Percentiles rank a stretch among this genome's conserved stretches.
phyloP scores from a whole-genome alignment of 1,140 invertebrate species.

The Drosophila santomea region DNA sequence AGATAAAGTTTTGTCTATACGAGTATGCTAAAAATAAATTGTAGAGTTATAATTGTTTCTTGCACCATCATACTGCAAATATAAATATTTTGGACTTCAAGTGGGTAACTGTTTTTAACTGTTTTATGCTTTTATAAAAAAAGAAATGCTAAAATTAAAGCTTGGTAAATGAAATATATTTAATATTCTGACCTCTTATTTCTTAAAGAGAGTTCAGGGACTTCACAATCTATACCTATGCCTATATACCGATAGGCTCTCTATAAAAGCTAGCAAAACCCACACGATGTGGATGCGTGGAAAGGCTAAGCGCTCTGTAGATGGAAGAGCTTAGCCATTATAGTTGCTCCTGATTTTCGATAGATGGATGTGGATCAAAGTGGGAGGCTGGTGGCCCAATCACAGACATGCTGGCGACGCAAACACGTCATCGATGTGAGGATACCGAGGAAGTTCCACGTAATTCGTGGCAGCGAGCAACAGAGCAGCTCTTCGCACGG shows the following conservation, averaged over 20 bases:
- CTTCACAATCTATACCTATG: no score
- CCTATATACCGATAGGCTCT: not conserved
- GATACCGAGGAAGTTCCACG: conserved; percentile 16
- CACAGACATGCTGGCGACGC: conserved; percentile 78
- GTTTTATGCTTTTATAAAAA: no score
- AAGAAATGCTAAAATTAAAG: no score
- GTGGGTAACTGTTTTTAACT: no score
- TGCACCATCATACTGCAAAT: no score
- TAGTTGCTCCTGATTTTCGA: conserved; percentile 47
- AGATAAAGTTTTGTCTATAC: not conserved
- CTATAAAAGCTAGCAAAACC: conserved; percentile 1
- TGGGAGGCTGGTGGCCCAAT: conserved; percentile 15
- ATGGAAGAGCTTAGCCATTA: conserved; percentile 40
- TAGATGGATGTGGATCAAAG: not conserved
- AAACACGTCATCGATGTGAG: conserved; percentile 75
- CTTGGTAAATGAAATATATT: no score
- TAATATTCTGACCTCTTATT: no score
- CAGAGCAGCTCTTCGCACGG: conserved; percentile 32
- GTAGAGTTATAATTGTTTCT: not conserved
- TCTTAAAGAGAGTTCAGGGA: no score
- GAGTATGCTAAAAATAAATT: not conserved
- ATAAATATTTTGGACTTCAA: no score
- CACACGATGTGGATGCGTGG: not conserved
- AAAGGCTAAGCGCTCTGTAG: conserved; percentile 10
- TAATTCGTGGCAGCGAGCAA: conserved; percentile 46